Base-by-base conservation (phyloP, 2,888 invertebrate species). In the Chouioia cunea region DNA sequence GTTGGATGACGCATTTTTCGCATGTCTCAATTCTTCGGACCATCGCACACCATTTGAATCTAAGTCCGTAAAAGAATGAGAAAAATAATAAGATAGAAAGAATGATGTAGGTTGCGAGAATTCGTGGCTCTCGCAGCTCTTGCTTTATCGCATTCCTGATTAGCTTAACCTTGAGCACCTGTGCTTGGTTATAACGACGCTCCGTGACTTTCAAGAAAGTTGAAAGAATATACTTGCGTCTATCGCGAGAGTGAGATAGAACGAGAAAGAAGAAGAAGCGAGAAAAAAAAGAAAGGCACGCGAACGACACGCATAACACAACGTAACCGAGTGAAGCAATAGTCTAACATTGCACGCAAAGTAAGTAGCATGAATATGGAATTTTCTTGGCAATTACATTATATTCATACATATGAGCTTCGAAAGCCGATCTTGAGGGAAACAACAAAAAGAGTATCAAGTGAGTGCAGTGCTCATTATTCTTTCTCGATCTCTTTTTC, bases 1-100 rank as follows among this genome's bases (percentile, higher is more conserved):
- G 56, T 36, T 43, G 36, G 62, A 62, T 71, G 65, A 66, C 62
- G 70, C 62, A 66, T 57, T 71, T 70, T 71, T 62, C 57, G 56
- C 65, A 44, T 56, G 48, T 43, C 48, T 62, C 27, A 56, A 48
- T 62, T 56, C 6, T 36, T 6, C 6, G 6, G 2, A 36, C 36
- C 6, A 27, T 36, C 22, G 43, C 36, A 47, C 67, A 12, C 16
- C 43, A 16, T 27, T 27, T 23, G 57, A 18, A 56, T 64, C 57
- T 64, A 64, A 57, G 68, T 46, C 8, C 15, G 36, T 8, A 4
- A 43, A 20, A 43, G n/a, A 52, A n/a, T 22, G 4, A 46, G 2
- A 46, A 65, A 46, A 36, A 53, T 27, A 58, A 58, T 20, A 56
- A 36, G n/a, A 22, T 46, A 50, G 22, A 22, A 58, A 65, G 67